Conservation (phyloP, 92 coral and sea anemone species). For the Blastomussa wellsi region DNA sequence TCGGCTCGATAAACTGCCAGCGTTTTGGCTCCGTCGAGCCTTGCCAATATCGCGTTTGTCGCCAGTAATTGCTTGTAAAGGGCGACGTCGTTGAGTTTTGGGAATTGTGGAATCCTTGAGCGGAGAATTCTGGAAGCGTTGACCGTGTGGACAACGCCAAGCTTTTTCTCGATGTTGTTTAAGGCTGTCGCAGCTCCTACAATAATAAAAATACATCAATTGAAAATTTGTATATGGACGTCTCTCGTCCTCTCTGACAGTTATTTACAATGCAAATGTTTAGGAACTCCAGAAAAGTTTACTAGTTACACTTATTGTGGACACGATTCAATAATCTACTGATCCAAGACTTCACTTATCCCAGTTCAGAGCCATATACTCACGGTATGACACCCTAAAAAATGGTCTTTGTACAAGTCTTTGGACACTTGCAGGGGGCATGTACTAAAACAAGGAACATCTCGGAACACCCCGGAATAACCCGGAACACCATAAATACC, state of each 20-base stretch:
- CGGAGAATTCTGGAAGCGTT: constrained; percentile 74
- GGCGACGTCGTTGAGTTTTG: constrained; percentile 23
- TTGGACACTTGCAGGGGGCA: too few relatives aligned
- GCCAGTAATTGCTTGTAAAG: constrained; percentile 61
- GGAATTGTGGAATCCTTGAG: constrained; percentile 55
- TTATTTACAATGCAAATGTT: not conserved
- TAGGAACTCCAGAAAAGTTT: not conserved
- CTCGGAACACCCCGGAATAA: too few relatives aligned
- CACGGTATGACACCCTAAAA: too few relatives aligned
- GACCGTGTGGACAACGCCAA: constrained; percentile 71
- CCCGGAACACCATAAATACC: too few relatives aligned
- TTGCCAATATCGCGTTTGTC: constrained; percentile 64
- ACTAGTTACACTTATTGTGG: not conserved
- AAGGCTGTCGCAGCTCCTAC: constrained; percentile 73
- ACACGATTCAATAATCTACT: too few relatives aligned
- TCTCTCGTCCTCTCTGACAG: not conserved
- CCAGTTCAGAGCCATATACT: too few relatives aligned
- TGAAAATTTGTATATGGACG: not conserved
- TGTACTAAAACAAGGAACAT: too few relatives aligned
- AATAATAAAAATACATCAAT: not conserved
- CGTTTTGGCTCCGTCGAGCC: constrained; percentile 78
- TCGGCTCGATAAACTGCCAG: constrained; percentile 73
- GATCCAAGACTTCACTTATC: too few relatives aligned
- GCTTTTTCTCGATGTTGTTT: constrained; percentile 61
- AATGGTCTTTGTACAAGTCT: too few relatives aligned